Evolutionary conservation across 2,888 invertebrate species (phyloP).

Genomic region (Neoascia interrupta): DNA sequence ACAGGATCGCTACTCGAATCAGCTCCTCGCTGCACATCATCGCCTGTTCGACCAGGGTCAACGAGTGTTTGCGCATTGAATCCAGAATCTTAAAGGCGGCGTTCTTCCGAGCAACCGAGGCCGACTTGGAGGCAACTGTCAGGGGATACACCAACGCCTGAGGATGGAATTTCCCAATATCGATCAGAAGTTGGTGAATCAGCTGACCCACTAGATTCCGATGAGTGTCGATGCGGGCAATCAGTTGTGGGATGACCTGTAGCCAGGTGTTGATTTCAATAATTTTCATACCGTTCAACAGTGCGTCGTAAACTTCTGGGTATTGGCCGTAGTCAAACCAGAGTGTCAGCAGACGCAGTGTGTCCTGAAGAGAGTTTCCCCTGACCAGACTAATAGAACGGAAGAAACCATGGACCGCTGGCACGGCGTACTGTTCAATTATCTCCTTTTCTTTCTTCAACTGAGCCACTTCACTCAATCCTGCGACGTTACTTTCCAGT

Average conservation of each 20-base stretch:
- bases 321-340: conserved; percentile 99
- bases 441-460: conserved; percentile 76
- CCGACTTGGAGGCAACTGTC: conserved; percentile 97
- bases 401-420: conserved; percentile 97
- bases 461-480: conserved; percentile 72
- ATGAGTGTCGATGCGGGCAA: conserved; percentile 97
- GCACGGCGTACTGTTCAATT: conserved; percentile 90
- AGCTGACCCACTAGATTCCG: conserved; percentile 92
- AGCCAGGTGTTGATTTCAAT: conserved; percentile 99
- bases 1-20: conserved; percentile 97
- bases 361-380: conserved; percentile 97
- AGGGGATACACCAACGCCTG: conserved; percentile 98
- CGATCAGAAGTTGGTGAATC: conserved; percentile 95
- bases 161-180: conserved; percentile 98
- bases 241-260: conserved; percentile 99
- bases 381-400: conserved; percentile 95
- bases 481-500: conserved; percentile 74
- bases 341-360: conserved; percentile 94
- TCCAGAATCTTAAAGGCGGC: conserved; percentile 97
- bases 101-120: conserved; percentile 89
- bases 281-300: conserved; percentile 93
- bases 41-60: conserved; percentile 95
- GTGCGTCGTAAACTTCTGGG: conserved; percentile 95
- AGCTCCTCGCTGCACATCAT: conserved; percentile 98
- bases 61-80: conserved; percentile 97